phyloP scores from a whole-genome alignment of 2,113 vertebrate species.

The Genyomyrus donnyi region DNA sequence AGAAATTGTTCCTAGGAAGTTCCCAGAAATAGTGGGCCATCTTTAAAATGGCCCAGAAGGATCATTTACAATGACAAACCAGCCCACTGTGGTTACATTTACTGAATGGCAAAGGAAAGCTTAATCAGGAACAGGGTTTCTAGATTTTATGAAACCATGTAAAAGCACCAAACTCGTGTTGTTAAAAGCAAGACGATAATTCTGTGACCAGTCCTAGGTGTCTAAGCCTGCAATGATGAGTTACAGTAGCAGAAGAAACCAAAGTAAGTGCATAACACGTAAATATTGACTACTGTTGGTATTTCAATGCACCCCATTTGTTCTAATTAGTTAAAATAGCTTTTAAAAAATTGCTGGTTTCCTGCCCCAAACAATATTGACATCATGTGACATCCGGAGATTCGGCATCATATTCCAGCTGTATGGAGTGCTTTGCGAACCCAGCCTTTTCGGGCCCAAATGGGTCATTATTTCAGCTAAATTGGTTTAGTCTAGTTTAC shows the following conservation, averaged over 20 bases:
- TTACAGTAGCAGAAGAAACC: not conserved
- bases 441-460: conserved; percentile 46
- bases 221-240: not conserved
- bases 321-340: not conserved
- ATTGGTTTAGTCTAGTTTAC: conserved; percentile 45
- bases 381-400: not conserved
- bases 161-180: not conserved
- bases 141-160: not conserved
- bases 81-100: not conserved
- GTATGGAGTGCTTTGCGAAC: conserved; percentile 54
- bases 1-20: not conserved
- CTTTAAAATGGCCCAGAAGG: not conserved
- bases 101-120: not conserved
- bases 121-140: not conserved
- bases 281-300: not conserved
- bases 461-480: conserved; percentile 40
- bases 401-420: conserved; percentile 29
- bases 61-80: not conserved
- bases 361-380: not conserved
- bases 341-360: not conserved
- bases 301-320: not conserved
- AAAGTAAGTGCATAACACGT: not conserved
- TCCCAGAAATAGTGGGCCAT: conserved; percentile 1
- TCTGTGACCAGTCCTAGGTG: not conserved
- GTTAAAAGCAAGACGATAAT: not conserved